Evolutionary conservation across 1,140 invertebrate genomes (phyloP).

Genomic region (Tigriopus japonicus): DNA sequence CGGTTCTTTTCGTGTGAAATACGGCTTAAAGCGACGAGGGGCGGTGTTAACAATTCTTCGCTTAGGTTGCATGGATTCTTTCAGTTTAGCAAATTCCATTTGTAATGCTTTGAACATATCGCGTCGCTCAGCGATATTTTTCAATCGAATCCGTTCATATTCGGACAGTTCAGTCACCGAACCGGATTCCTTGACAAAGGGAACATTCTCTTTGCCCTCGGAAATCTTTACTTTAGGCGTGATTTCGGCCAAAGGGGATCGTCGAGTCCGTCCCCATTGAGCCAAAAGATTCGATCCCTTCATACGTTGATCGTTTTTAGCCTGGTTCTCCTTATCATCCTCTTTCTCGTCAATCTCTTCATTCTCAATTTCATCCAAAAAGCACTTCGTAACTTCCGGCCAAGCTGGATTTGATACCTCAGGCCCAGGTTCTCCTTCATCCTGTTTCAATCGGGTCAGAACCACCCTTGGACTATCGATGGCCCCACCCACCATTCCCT

Average conservation of each 20-base stretch:
- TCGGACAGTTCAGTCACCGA: background rate
- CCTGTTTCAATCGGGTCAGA: no score
- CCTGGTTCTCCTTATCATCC: background rate
- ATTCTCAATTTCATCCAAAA: background rate
- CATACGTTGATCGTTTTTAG: no score
- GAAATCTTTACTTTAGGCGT: background rate
- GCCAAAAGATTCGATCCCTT: background rate
- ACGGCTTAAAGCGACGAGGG: background rate
- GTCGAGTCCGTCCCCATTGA: background rate
- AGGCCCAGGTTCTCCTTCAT: no score
- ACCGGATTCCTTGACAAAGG: background rate
- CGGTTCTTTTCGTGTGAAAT: background rate
- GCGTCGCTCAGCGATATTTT: background rate
- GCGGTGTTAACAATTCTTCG: background rate
- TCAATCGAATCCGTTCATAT: background rate
- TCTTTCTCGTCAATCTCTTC: background rate
- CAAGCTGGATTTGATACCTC: no score
- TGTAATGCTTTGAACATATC: background rate
- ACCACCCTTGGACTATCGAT: no score
- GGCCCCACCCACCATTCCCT: no score
- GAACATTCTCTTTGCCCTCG: background rate
- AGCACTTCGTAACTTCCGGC: background rate
- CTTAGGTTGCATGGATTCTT: background rate
- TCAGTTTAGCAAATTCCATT: no score
- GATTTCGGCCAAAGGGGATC: background rate